Conservation (phyloP, 2,113 vertebrate genomes). For the Rousettus leschenaultii region DNA sequence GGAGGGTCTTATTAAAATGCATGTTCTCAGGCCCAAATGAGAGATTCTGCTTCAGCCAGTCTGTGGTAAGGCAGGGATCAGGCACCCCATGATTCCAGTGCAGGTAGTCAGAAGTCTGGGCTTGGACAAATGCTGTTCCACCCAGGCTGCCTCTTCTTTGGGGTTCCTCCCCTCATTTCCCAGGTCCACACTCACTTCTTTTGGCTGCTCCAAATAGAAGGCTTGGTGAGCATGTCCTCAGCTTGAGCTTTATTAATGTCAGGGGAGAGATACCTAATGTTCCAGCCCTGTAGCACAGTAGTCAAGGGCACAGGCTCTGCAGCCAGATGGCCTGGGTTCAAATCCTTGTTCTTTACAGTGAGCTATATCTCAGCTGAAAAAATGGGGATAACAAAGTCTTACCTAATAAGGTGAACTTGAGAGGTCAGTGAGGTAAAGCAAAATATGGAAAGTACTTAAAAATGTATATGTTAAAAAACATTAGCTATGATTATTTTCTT, state of each 20-base stretch:
- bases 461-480: background rate
- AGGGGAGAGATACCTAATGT: background rate
- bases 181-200: background rate
- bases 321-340: background rate
- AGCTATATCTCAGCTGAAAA: background rate
- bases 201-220: background rate
- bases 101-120: background rate
- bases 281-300: background rate
- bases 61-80: background rate
- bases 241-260: background rate
- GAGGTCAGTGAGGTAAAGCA: background rate
- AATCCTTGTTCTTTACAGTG: background rate
- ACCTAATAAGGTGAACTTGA: background rate
- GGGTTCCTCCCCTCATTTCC: background rate
- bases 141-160: background rate
- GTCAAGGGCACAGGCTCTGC: background rate
- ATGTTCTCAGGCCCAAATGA: background rate
- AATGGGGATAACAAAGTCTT: background rate
- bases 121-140: background rate
- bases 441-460: background rate
- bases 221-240: background rate
- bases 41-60: background rate
- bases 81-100: background rate
- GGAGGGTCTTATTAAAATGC: background rate
- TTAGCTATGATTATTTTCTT: background rate